A percentile compares a stretch with the other conserved stretches of the same genome.
phyloP scores from a whole-genome alignment of 2,888 invertebrate genomes.

The Agriotes lineatus region DNA sequence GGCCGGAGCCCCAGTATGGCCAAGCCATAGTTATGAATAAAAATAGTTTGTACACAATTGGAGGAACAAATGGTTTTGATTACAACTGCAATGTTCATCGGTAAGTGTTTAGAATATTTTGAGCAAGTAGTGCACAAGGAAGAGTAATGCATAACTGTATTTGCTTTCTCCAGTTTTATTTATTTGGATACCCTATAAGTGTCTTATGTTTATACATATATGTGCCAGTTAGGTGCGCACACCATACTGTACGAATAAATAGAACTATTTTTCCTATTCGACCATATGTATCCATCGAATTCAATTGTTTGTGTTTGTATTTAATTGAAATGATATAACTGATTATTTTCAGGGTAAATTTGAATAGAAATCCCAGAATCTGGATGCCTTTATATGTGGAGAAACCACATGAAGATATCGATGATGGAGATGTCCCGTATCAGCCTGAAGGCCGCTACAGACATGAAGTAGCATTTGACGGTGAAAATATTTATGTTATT shows the following conservation, averaged over 20 bases:
- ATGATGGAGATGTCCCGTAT: too few species aligned
- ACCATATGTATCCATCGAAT: too few species aligned
- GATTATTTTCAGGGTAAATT: conserved; percentile 70
- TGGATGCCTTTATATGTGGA: conserved; percentile 86
- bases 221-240: background rate
- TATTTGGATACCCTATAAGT: background rate
- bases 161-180: too few species aligned
- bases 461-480: conserved; percentile 88
- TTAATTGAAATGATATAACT: too few species aligned
- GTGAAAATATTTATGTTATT: conserved; percentile 81
- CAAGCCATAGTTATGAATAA: conserved; percentile 83
- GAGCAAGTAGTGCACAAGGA: too few species aligned
- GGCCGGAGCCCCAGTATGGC: conserved; percentile 89
- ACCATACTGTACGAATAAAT: background rate
- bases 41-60: conserved; percentile 85
- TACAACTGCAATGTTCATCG: conserved; percentile 93
- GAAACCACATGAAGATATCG: conserved; percentile 74
- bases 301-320: too few species aligned
- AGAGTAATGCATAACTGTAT: too few species aligned
- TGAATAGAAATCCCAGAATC: conserved; percentile 74
- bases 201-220: background rate
- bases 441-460: conserved; percentile 87
- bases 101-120: conserved; percentile 63
- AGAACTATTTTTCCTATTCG: background rate
- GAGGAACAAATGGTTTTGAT: conserved; percentile 91